Evolutionary conservation across 2,797 vertebrate species (phyloP).

Genomic region (Myiotriccus ornatus): DNA sequence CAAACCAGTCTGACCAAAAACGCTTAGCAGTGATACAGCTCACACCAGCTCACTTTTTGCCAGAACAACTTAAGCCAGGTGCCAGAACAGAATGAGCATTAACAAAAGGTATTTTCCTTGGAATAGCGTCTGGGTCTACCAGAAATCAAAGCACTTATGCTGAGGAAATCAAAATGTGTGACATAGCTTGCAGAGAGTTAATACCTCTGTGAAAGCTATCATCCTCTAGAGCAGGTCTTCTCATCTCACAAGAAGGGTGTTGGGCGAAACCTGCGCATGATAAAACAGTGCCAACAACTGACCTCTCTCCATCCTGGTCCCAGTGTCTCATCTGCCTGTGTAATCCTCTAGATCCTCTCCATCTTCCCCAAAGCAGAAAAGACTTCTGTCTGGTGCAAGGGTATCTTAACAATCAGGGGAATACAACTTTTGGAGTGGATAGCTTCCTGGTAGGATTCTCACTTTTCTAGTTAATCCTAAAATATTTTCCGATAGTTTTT

Average conservation of each 20-base stretch:
- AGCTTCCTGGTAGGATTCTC: background rate
- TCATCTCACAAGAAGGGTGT: background rate
- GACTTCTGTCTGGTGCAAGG: background rate
- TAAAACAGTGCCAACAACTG: background rate
- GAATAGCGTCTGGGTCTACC: background rate
- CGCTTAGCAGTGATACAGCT: background rate
- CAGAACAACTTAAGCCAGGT: background rate
- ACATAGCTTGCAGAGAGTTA: background rate
- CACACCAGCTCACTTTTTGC: slow-evolving; percentile 4
- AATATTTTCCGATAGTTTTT: background rate
- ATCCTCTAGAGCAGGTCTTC: background rate
- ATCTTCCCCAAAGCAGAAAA: background rate
- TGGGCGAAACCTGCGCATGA: background rate
- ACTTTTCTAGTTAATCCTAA: background rate
- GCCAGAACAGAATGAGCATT: slow-evolving; percentile 34
- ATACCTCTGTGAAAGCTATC: background rate
- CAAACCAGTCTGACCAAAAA: slow-evolving; percentile 42
- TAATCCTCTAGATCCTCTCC: background rate
- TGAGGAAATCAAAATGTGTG: background rate
- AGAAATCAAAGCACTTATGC: background rate
- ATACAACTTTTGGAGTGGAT: background rate
- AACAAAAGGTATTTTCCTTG: slow-evolving; percentile 51
- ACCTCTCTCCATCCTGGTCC: background rate
- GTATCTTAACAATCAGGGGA: background rate
- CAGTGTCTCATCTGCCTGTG: background rate